These are phyloP conservation scores for Salarias fasciatus DNA, from an alignment of 2,797 vertebrate species.

Conservation along the genomic window DNA sequence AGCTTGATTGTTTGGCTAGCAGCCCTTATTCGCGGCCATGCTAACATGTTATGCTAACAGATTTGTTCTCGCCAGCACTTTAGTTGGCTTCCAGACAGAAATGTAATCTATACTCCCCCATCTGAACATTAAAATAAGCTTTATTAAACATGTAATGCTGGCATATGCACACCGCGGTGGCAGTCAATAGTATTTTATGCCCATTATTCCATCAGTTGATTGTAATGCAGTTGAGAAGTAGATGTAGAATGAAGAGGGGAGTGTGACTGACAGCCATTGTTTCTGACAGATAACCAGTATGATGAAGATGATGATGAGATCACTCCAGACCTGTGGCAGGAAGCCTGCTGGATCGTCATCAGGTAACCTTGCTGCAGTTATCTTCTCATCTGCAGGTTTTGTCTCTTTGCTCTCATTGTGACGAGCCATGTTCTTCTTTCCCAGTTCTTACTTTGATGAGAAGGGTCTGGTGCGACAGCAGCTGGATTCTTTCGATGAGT, in stretches of 20 bases:
- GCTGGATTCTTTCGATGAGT: constrained; percentile 98
- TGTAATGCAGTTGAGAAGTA: too few species aligned
- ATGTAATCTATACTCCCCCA: too few species aligned
- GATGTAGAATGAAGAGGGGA: too few species aligned
- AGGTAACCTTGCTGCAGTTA: constrained; percentile 81
- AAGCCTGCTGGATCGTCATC: constrained; percentile 99
- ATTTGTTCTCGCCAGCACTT: too few species aligned
- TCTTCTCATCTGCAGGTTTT: too few species aligned
- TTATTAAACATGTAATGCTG: too few species aligned
- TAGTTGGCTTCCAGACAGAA: too few species aligned
- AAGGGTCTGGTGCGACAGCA: constrained; percentile 98
- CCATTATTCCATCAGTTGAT: too few species aligned
- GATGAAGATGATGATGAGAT: constrained; percentile 99
- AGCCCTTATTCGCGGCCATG: not conserved
- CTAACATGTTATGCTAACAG: not conserved
- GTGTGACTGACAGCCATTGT: not conserved
- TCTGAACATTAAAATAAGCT: too few species aligned
- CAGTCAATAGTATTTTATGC: too few species aligned
- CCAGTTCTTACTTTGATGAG: constrained; percentile 96
- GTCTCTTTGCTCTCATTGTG: constrained; percentile 12
- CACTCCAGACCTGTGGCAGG: constrained; percentile 97
- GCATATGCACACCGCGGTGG: too few species aligned
- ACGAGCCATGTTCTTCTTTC: not conserved
- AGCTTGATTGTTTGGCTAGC: too few species aligned
- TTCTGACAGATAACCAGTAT: constrained; percentile 91